Conservation (phyloP, 1,140 invertebrate genomes). For the Diachasmimorpha longicaudata region DNA sequence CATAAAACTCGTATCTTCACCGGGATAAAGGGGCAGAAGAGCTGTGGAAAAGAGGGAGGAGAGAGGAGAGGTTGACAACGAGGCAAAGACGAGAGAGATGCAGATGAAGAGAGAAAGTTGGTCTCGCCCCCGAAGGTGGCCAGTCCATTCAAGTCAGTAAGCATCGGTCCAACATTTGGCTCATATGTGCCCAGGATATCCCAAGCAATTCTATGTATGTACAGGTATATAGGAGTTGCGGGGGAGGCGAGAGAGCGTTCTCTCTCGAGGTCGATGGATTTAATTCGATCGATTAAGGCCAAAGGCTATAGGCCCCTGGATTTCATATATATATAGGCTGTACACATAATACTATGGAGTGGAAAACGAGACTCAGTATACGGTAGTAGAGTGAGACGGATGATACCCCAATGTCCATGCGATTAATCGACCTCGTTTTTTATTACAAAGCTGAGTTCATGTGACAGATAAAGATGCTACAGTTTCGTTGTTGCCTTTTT, state of each 20-base stretch:
- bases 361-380: background rate
- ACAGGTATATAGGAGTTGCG: constrained; percentile 18
- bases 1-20: background rate
- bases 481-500: background rate
- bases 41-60: background rate
- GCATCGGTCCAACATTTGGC: background rate
- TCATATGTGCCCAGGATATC: background rate
- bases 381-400: background rate
- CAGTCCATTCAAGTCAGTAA: background rate
- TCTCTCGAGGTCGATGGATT: constrained; percentile 47
- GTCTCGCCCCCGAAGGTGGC: constrained; percentile 9
- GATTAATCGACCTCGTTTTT: constrained; percentile 11
- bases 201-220: background rate
- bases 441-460: background rate
- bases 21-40: background rate
- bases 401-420: background rate
- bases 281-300: constrained; percentile 56
- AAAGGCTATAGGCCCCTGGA: constrained; percentile 41
- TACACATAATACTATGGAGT: constrained; percentile 5
- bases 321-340: background rate
- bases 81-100: constrained; percentile 1
- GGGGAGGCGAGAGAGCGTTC: constrained; percentile 25
- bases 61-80: background rate
- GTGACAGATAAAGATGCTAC: background rate
- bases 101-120: constrained; percentile 26